These are phyloP conservation scores for Mizuhopecten yessoensis DNA, from an alignment of 1,140 invertebrate species.

Conservation along the genomic window DNA sequence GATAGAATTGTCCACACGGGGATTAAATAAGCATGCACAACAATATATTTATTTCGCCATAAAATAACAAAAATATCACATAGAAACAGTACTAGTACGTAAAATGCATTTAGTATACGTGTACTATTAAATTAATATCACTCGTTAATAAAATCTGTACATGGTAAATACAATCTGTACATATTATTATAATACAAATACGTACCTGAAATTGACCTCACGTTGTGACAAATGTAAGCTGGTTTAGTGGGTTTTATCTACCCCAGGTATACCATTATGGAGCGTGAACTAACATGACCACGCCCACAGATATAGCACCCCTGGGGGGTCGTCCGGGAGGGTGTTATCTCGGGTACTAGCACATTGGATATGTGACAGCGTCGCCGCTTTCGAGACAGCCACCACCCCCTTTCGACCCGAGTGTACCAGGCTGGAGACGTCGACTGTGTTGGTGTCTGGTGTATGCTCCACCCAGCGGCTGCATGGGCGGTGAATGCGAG, in stretches of 20 bases:
- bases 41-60: too few relatives aligned
- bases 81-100: too few relatives aligned
- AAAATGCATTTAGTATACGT: too few relatives aligned
- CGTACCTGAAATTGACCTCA: too few relatives aligned
- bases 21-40: too few relatives aligned
- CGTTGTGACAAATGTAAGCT: too few relatives aligned
- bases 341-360: neutral
- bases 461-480: constrained; percentile 15
- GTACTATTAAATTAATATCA: too few relatives aligned
- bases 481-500: neutral
- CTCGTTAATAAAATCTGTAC: too few relatives aligned
- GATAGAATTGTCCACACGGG: too few relatives aligned
- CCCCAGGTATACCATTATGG: constrained; percentile 30
- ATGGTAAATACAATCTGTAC: too few relatives aligned
- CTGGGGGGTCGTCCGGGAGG: constrained; percentile 25
- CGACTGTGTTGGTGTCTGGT: neutral
- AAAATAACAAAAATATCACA: too few relatives aligned
- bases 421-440: neutral
- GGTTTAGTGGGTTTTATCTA: neutral
- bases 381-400: constrained; percentile 21
- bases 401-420: constrained; percentile 2
- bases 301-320: constrained; percentile 28
- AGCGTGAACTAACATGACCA: constrained; percentile 38
- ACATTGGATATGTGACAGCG: neutral
- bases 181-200: too few relatives aligned